A percentile compares a stretch with the other conserved stretches of the same genome.
These are phyloP conservation scores for Adelphocoris suturalis DNA, from an alignment of 2,888 invertebrate species.

Conservation along the genomic window DNA sequence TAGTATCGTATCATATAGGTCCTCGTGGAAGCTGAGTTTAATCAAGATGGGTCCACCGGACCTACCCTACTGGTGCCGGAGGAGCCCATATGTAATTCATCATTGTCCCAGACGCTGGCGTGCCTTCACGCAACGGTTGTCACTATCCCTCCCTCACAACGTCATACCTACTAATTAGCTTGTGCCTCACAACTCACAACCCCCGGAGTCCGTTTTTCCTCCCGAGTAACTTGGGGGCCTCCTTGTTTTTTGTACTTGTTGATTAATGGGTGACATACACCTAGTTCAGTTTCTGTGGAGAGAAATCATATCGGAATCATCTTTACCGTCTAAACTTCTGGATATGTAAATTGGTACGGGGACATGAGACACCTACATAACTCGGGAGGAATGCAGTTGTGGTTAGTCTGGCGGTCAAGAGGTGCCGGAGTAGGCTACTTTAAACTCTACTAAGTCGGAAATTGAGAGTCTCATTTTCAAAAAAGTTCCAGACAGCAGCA, in stretches of 20 bases:
- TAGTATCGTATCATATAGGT: background rate
- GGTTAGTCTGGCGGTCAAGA: background rate
- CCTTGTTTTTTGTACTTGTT: background rate
- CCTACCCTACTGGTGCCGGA: background rate
- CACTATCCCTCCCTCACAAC: constrained; percentile 14
- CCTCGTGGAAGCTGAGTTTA: background rate
- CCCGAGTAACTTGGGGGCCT: constrained; percentile 25
- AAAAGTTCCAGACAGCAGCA: too few species aligned
- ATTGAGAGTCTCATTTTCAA: too few species aligned
- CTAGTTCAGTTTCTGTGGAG: background rate
- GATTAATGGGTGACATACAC: constrained; percentile 2
- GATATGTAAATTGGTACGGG: constrained; percentile 13
- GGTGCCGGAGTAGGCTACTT: too few species aligned
- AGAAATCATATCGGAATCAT: constrained; percentile 16
- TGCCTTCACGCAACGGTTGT: constrained; percentile 19
- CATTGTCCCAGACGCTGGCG: constrained; percentile 6
- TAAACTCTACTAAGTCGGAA: too few species aligned
- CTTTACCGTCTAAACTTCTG: constrained; percentile 19
- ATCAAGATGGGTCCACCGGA: background rate
- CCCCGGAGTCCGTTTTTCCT: background rate
- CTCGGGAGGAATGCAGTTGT: background rate
- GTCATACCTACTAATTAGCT: constrained; percentile 25
- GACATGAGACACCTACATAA: constrained; percentile 25
- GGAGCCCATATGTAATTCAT: background rate
- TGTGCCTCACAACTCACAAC: constrained; percentile 25